Evolutionary conservation across 2,888 invertebrate genomes (phyloP), one percentile per base, ranked within the genome.

Genomic region (Amblyjoppa fuscipennis): DNA sequence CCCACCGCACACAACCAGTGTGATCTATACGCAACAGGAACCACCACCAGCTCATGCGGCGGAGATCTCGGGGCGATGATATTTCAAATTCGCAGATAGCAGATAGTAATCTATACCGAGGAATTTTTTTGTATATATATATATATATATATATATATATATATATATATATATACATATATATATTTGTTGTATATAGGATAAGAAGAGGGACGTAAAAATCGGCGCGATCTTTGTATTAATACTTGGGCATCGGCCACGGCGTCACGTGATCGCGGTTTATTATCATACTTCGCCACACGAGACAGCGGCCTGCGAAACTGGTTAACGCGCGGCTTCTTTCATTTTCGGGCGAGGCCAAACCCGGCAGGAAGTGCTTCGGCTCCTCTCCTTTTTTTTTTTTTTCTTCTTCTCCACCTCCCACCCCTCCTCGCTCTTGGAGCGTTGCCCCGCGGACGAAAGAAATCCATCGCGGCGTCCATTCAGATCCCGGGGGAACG

Each of bases 321-420:
- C 80, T 76, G 84, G 80, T 80, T 76, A 80, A 56, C 66, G 64
- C 64, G 84, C 84, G 84, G 84, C 84, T 84, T 84, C 84, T 84
- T 84, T 84, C 84, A 84, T 84, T 81, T 84, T 84, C 77, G 84
- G 84, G 73, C 81, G 81, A 81, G 84, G 77, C 84, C 68, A 73
- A 77, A 68, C 68, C 64, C 77, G 73, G 81, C 84, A 81, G 84
- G 84, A 84, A 84, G 84, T 77, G 41, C 81, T 77, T 68, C 64
- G 45, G 84, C 71, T 69, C 73, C 66, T 59, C 80, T 64, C 34
- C 34, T 4, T 7, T 45, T 68, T 56, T 83, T 41, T 56, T 73
- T 77, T 53, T 45, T 28, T 45, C 49, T 20, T 20, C 11, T 45
- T 64, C 69, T 69, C 61, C 31, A 28, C 59, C 53, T 20, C 16